Evolutionary conservation across 1,140 invertebrate genomes (phyloP), one percentile per base, ranked within the genome.

Genomic region (Drosophila tani): DNA sequence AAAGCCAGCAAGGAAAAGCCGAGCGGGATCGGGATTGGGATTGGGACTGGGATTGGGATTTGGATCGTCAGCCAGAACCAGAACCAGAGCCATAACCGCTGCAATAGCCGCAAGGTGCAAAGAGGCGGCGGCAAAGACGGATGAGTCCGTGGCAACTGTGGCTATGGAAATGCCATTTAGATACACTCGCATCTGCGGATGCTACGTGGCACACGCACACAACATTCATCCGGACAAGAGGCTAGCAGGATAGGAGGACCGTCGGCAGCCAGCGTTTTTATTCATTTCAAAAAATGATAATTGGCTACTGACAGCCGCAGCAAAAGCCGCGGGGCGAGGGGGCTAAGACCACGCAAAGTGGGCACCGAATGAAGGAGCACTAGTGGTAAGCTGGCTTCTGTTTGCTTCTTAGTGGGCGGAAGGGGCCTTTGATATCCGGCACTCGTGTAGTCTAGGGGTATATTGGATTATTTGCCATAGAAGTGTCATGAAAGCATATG

Each of bases 281-380:
- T 90, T 88, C 81, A 87, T 87, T 86, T 71, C 81, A 77, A 78
- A 81, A 83, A 86, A 86, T 87, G 81, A 87, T 87, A 87, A 87
- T 87, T 87, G 83, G 84, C 82, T 83, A 76, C 74, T 76, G 83
- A 83, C 83, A 82, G 83, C 57, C 65, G n/a, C 74, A 56, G 65
- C 29, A 40, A 14, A 56, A 21, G 38, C 56, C 64, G 41, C 63
- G 15, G 63, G 53, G 51, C 27, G 24, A 12, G 62, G 45, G 64
- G 24, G 32, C 32, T 68, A 24, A 32, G 41, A 55, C 49, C 49
- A 64, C 27, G 21, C 5, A 53, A 53, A 51, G 65, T 58, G 46
- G 68, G 12, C 19, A 12, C 15, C 29, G 66, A 40, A 40, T 21
- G 55, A 45, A 9, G 67, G 7, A 17, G 55, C 21, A 35, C 47